Conservation (phyloP, 2,797 vertebrate species). For the Toxotes lorentzi region DNA sequence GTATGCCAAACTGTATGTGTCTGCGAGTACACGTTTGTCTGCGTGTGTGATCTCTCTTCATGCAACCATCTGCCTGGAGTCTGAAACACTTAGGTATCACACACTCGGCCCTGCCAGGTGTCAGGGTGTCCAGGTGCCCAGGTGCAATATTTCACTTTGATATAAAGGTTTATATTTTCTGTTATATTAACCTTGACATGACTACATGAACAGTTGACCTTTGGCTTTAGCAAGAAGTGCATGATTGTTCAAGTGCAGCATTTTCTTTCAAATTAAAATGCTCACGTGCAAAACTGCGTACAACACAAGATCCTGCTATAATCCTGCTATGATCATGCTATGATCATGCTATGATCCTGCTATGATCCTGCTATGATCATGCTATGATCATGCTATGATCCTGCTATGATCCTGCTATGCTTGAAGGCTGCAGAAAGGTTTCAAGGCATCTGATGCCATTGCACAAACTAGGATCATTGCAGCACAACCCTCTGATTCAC, state of each 20-base stretch:
- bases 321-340: too few relatives aligned
- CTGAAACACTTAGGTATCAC: constrained; percentile 78
- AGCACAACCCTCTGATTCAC: constrained; percentile 12
- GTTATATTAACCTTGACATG: constrained; percentile 29
- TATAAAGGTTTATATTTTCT: constrained; percentile 28
- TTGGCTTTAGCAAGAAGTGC: constrained; percentile 2
- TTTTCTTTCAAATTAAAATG: not conserved
- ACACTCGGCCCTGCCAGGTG: constrained; percentile 75
- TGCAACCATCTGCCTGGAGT: constrained; percentile 79
- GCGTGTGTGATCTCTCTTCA: constrained; percentile 58
- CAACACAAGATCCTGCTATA: not conserved
- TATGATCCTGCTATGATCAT: too few relatives aligned
- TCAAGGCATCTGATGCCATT: constrained; percentile 2
- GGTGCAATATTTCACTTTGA: constrained; percentile 55
- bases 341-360: too few relatives aligned
- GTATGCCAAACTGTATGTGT: constrained; percentile 62
- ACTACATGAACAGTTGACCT: constrained; percentile 36
- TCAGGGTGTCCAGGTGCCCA: constrained; percentile 69
- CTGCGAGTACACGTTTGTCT: constrained; percentile 31
- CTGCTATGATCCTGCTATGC: too few relatives aligned
- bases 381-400: too few relatives aligned
- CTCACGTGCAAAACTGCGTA: not conserved
- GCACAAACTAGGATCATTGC: not conserved
- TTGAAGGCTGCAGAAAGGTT: constrained; percentile 8
- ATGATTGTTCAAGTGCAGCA: not conserved